phyloP scores from a whole-genome alignment of 1,140 invertebrate species.

The Parasteatoda tepidariorum region DNA sequence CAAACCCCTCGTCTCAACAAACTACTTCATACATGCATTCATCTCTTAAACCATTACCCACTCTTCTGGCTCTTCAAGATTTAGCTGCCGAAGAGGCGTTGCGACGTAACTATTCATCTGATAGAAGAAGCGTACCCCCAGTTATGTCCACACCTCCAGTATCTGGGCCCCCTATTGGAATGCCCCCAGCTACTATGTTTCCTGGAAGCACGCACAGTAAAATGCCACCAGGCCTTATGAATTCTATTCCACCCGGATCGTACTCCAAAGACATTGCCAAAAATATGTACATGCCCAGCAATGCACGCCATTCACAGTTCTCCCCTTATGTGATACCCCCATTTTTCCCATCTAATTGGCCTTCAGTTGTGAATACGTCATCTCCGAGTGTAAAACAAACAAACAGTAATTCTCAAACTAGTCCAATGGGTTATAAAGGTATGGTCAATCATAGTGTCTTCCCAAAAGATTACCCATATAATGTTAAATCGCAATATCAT shows the following conservation, averaged over 20 bases:
- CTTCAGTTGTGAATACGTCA: constrained; percentile 38
- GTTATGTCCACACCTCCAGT: constrained; percentile 12
- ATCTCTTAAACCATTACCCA: constrained; percentile 37
- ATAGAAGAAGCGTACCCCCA: neutral
- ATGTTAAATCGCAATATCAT: constrained; percentile 51
- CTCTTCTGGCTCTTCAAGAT: constrained; percentile 50
- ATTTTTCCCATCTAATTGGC: constrained; percentile 47
- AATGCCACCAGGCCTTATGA: constrained; percentile 27
- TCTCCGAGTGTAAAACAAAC: constrained; percentile 6
- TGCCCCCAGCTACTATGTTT: constrained; percentile 22
- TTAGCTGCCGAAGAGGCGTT: constrained; percentile 18
- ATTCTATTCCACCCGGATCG: constrained; percentile 15
- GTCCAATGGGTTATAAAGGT: constrained; percentile 48
- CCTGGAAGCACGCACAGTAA: constrained; percentile 43
- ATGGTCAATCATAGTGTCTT: constrained; percentile 58
- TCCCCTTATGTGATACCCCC: constrained; percentile 59
- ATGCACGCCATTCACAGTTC: constrained; percentile 45
- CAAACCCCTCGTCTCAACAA: constrained; percentile 8
- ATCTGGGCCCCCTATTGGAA: constrained; percentile 1
- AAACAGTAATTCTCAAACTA: constrained; percentile 46
- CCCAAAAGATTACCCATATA: constrained; percentile 56
- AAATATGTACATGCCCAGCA: constrained; percentile 49
- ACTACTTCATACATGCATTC: neutral
- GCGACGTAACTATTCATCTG: constrained; percentile 23
- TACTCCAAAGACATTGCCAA: constrained; percentile 55